Base-by-base conservation (phyloP, 2,113 vertebrate species). In the Crotophaga sulcirostris region DNA sequence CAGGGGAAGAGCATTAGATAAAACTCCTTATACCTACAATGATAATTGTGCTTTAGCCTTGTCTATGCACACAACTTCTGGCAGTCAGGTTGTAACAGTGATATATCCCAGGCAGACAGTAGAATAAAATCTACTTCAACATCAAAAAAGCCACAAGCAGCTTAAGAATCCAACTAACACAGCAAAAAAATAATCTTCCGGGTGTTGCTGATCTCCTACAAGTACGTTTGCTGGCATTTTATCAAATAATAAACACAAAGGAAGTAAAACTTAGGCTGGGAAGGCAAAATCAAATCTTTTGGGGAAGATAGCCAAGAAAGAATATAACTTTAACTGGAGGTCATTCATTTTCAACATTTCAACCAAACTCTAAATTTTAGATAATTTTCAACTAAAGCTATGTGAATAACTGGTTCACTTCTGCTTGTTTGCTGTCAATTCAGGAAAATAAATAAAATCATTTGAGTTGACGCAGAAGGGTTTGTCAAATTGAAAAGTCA, bases 111-210 rank as follows among this genome's bases (percentile, higher is more conserved):
- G 76, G 33, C 69, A 92, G 55, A 40, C 60, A 72, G 40, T 16
- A 93, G 91, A 95, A 72, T 85, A 88, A 94, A 94, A 83, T 84
- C 73, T 83, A 83, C 58, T 92, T 81, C 47, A 74, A 56, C 85
- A 91, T 91, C 67, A 85, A 76, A 89, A 92, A 93, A 96, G 59
- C 88, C 90, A 96, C 93, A 91, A 91, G 68, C 52, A 96, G 89
- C 87, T 87, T 91, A 94, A 96, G 87, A 94, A 95, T 96, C 92
- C 73, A 86, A 52, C 89, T 78, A 91, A 74, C 86, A 77, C 70
- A 87, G 90, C 94, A 96, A 91, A 73, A 93, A 93, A 84, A 91
- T 92, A 94, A 84, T 89, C 84, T 84, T 70, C 70, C 40, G 36
- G 67, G 44, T 86, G 28, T 74, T 94, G 84, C 63, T 94, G 85